A percentile compares a stretch with the other conserved stretches of the same genome.
These are phyloP conservation scores for Dasysyrphus tricinctus DNA, from an alignment of 2,888 invertebrate species.

Conservation along the genomic window DNA sequence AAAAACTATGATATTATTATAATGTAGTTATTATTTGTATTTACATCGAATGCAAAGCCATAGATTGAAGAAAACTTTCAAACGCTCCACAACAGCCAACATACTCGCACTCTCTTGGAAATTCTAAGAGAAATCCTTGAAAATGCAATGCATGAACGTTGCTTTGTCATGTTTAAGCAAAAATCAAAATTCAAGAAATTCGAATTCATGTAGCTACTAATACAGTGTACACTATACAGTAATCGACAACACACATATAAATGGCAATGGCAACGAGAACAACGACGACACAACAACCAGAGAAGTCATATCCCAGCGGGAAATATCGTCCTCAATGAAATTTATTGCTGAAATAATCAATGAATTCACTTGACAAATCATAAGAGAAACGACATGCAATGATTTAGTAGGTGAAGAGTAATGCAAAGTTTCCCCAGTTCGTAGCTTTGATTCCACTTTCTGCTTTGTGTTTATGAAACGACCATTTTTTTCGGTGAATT, in stretches of 20 bases:
- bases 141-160: not conserved
- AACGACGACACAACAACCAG: conserved; percentile 14
- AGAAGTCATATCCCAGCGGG: too few relatives aligned
- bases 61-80: not conserved
- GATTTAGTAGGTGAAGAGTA: too few relatives aligned
- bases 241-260: not conserved
- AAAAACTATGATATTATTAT: conserved; percentile 31
- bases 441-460: too few relatives aligned
- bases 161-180: not conserved
- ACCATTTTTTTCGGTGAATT: too few relatives aligned
- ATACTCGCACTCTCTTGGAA: conserved; percentile 1
- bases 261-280: not conserved
- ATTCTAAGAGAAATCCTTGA: conserved; percentile 26
- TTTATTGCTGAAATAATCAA: too few relatives aligned
- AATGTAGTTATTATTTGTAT: conserved; percentile 40
- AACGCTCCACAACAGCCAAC: not conserved
- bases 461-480: too few relatives aligned
- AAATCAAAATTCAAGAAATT: conserved; percentile 19
- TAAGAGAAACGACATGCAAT: too few relatives aligned
- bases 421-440: too few relatives aligned
- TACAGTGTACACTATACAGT: not conserved
- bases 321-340: too few relatives aligned
- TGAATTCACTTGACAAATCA: too few relatives aligned
- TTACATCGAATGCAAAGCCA: conserved; percentile 19
- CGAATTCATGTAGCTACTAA: not conserved